These are phyloP conservation scores for Aeoliscus strigatus DNA, from an alignment of 2,797 vertebrate species.

Conservation along the genomic window DNA sequence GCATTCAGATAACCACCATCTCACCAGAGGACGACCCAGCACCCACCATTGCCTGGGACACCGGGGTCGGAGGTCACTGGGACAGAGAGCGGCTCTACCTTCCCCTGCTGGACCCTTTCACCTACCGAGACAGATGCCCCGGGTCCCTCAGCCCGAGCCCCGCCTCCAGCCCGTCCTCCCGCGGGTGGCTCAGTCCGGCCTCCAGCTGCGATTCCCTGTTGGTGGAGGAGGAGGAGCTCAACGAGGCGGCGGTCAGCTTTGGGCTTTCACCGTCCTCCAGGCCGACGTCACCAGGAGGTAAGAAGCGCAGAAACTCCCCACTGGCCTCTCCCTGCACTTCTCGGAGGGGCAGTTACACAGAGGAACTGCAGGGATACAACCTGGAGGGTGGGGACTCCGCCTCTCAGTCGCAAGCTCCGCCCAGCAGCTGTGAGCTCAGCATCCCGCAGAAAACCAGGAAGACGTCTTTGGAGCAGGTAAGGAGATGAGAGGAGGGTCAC, in stretches of 20 bases:
- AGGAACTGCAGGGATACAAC: conserved; percentile 70
- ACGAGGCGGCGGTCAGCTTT: conserved; percentile 79
- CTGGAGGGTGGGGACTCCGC: conserved; percentile 59
- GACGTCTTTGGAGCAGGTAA: conserved; percentile 85
- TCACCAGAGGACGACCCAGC: conserved; percentile 78
- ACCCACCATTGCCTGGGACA: conserved; percentile 70
- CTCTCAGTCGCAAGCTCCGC: conserved; percentile 52
- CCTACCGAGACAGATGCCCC: conserved; percentile 80
- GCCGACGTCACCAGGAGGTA: conserved; percentile 86
- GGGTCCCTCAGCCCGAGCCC: conserved; percentile 87
- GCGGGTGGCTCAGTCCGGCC: conserved; percentile 86
- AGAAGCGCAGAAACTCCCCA: conserved; percentile 83
- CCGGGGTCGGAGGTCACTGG: conserved; percentile 70
- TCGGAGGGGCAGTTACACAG: conserved; percentile 83
- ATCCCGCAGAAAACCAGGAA: conserved; percentile 90
- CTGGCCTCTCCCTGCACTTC: conserved; percentile 77
- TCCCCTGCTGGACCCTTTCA: conserved; percentile 81
- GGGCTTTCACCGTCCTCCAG: conserved; percentile 78
- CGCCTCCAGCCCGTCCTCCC: conserved; percentile 86
- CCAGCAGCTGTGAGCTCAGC: conserved; percentile 77
- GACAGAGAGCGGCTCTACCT: conserved; percentile 84
- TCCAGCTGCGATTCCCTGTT: conserved; percentile 87
- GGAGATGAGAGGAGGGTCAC: too few relatives aligned
- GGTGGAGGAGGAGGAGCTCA: conserved; percentile 88
- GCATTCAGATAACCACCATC: conserved; percentile 93